Base-by-base conservation (phyloP, 2,113 vertebrate species). In the Bambusicola thoracicus region DNA sequence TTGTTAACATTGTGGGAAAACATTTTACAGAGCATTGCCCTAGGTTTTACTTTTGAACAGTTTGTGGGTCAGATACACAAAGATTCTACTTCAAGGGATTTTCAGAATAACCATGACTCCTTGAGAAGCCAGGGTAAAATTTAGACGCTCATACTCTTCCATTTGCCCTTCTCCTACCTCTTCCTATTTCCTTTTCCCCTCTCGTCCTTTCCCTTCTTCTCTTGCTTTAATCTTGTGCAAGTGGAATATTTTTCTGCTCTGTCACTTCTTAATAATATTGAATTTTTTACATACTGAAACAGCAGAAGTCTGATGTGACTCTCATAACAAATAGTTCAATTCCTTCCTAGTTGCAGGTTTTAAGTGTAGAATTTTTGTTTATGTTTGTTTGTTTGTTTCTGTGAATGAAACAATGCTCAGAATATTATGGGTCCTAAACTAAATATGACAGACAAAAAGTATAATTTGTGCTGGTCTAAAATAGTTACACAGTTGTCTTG, bases 291-390 rank as follows among this genome's bases (percentile, higher is more conserved):
- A 34, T 11, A 4, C 15, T 76, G 67, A 53, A 76, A 44, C 9
- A 58, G 66, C 66, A 72, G 41, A 0, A 20, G 1, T 2, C 3
- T 0, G 48, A 13, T 49, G 22, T 24, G 36, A 49, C 9, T 36
- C 65, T 21, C 4, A 36, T 5, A 7, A 62, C 6, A 20, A 48
- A 56, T 11, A 29, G 6, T 38, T 69, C 49, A 63, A n/a, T 3
- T 29, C 3, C 51, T 56, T 61, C 68, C 30, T 56, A 29, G 34
- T 56, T 38, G 14, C 10, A 38, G 13, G 8, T 55, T 62, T 91
- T 62, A 27, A 46, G 27, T 4, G 4, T 41, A 27, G 32, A 36
- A 21, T 62, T 48, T 75, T 55, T 56, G 53, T 32, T 56, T 56
- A 13, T 29, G 13, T 53, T 62, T 68, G 25, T 68, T 55, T 56